Evolutionary conservation across 2,113 vertebrate species (phyloP), one percentile per base, ranked within the genome.

Genomic region (Misgurnus mizolepis): DNA sequence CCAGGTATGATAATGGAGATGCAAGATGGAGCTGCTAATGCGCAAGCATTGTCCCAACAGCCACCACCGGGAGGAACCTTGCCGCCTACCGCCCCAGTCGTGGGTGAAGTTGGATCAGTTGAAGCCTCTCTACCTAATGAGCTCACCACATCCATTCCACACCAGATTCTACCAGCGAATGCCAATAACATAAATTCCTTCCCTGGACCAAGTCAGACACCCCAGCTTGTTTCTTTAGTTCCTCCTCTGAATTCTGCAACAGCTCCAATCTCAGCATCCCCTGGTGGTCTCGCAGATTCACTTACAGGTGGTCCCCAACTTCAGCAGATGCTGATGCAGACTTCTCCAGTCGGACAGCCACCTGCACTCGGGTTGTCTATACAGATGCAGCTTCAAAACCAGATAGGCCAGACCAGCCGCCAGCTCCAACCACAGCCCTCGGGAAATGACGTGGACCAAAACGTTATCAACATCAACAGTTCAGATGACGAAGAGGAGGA

Each of bases 381-480:
- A 8, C 91, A 92, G 78, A 87, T 92, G 80, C 91, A 92, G 73
- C 88, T 93, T 49, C 93, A 93, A 53, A 92, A 87, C 7, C 93
- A 92, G 79, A 71, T 93, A 43, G 83, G 64, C n/a, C 92, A 88
- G 55, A 61, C 72, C 55, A 84, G 76, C 62, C 85, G 87, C 22
- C 84, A 84, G 43, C 66, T 76, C 61, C 90, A 90, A 4, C 88
- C 82, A 1, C 86, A 87, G 0, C 83, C 85, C 1, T 40, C 86
- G 0, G 22, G 90, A 45, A 87, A 77, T 80, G 94, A 94, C 2
- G 92, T 95, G 6, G 94, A 95, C 53, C 90, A 94, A 0, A 92
- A 93, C 0, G 93, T 96, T 71, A 96, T 96, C 83, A 96, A 96
- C 84, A 97, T 96, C 73, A 97, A 96, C 85, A 96, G 95, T 88